These are phyloP conservation scores for Lytechinus variegatus DNA, from an alignment of 35 echinoderm and acorn worm species.

Conservation along the genomic window DNA sequence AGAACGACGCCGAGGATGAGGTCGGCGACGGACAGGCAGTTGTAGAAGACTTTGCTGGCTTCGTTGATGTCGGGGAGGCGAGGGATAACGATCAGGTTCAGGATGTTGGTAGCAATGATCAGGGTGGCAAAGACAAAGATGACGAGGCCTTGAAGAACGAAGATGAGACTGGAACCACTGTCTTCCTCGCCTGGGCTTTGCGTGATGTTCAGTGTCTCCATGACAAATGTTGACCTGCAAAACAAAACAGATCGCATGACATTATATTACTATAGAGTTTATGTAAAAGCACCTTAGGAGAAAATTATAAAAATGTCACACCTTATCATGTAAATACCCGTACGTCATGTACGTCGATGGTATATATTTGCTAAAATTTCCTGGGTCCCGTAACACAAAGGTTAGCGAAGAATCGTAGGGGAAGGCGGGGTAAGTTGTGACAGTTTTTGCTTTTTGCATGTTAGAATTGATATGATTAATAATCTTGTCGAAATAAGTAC, in stretches of 20 bases:
- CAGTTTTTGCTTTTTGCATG: too few species aligned
- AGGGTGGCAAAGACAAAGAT: conserved; percentile 10
- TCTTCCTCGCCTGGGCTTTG: neutral
- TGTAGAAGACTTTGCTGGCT: conserved; percentile 42
- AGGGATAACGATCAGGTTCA: conserved; percentile 36
- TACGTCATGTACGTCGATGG: too few species aligned
- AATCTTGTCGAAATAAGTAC: too few species aligned
- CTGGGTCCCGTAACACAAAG: too few species aligned
- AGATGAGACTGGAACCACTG: neutral
- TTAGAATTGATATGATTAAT: too few species aligned
- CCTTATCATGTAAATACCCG: too few species aligned
- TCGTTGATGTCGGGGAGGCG: conserved; percentile 38
- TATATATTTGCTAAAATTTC: too few species aligned
- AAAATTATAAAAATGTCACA: too few species aligned
- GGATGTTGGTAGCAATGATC: conserved; percentile 23
- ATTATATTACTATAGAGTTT: too few species aligned
- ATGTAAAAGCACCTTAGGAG: too few species aligned
- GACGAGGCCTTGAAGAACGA: conserved; percentile 17
- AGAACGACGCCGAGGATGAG: conserved; percentile 25
- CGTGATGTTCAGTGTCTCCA: neutral
- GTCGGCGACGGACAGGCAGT: conserved; percentile 34
- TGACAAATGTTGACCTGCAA: neutral
- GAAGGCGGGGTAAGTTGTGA: too few species aligned
- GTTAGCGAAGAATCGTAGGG: too few species aligned
- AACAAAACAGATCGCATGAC: neutral